Evolutionary conservation across 2,797 vertebrate species (phyloP), one percentile per base, ranked within the genome.

Genomic region (Sparus aurata): DNA sequence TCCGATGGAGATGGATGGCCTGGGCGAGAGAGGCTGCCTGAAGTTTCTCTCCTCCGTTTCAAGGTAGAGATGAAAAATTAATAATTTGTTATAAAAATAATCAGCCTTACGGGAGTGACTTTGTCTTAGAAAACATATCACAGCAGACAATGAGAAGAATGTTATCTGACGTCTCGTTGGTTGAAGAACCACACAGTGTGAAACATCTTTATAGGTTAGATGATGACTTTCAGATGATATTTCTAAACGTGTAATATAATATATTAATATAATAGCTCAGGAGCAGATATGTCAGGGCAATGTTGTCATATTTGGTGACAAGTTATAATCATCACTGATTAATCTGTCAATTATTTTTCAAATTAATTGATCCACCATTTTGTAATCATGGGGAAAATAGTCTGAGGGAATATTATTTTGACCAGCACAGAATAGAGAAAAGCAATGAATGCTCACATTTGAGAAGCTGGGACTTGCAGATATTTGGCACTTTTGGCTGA

Each of bases 1-100:
- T 68, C 55, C 0, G n/a, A 84, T 74, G 69, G 64, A 87, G 87
- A 85, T 13, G 20, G 75, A 88, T 69, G 12, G 22, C 20, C 34
- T 16, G 22, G 15, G 41, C 5, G 12, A 0, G 52, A 81, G 69
- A 62, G 61, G 72, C 50, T 65, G 71, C 64, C 41, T 47, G 22
- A 82, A 75, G 84, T 68, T 43, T 34, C 34, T 30, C 43, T n/a
- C 62, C 52, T 57, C 18, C 0, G 46, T 77, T 70, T 78, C 18
- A 75, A 46, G 46, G 65, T 49, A 75, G 58, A 59, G 38, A 57
- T 65, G 22, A 74, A 67, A 80, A 41, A 64, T 41, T 58, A 78
- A 41, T 27, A 62, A 20, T 53, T 66, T 66, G 53, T 60, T 49
- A 53, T 12, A 57, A 71, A 71, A 63, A 57, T 41, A 11, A 49